A percentile compares a stretch with the other conserved stretches of the same genome.
Conservation (phyloP, 2,888 invertebrate species). For the Limenitis camilla region DNA sequence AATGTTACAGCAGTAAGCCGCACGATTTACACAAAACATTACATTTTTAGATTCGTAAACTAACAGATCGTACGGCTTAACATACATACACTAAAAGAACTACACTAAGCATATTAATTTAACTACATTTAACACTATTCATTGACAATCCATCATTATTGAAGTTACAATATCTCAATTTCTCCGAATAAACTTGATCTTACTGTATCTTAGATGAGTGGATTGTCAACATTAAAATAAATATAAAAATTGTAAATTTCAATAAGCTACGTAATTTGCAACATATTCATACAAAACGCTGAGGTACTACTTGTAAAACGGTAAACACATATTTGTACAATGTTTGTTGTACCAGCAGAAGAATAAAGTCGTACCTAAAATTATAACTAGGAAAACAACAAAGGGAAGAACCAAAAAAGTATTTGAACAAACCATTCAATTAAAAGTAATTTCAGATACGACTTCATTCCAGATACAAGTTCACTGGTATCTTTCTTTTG, state of each 20-base stretch:
- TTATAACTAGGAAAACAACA: neutral
- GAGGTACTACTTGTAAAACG: constrained; percentile 41
- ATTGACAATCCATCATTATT: constrained; percentile 12
- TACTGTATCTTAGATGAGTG: no score
- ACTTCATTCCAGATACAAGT: constrained; percentile 2
- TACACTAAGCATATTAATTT: constrained; percentile 15
- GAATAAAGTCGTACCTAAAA: constrained; percentile 1
- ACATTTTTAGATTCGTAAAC: no score
- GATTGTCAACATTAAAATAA: constrained; percentile 18
- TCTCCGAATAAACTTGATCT: neutral
- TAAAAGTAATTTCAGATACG: neutral
- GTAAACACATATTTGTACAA: constrained; percentile 49
- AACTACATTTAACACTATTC: constrained; percentile 14
- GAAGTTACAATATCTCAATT: neutral
- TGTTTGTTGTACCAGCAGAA: constrained; percentile 12
- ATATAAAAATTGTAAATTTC: constrained; percentile 24
- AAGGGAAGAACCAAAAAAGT: neutral
- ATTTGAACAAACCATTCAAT: neutral
- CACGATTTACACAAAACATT: constrained; percentile 1
- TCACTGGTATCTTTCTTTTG: neutral
- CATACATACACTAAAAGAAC: constrained; percentile 9
- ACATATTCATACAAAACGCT: constrained; percentile 27
- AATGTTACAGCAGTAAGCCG: constrained; percentile 10
- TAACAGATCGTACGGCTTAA: constrained; percentile 1
- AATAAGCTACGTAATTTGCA: constrained; percentile 26